These are phyloP conservation scores for Solea solea DNA, from an alignment of 2,113 vertebrate species.

Conservation along the genomic window DNA sequence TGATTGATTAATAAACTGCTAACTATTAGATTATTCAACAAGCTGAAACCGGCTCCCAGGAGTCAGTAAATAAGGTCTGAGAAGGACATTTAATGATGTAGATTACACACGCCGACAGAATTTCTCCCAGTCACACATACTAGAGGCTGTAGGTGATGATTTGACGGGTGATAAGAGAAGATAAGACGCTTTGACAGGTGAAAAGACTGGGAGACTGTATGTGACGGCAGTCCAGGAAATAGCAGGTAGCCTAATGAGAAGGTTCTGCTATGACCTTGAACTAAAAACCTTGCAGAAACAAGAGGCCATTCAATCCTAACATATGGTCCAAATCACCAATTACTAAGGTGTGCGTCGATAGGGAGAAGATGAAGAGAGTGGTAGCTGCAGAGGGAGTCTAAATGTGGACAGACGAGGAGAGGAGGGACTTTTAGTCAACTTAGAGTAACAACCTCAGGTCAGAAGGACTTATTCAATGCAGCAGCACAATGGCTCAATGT, in stretches of 20 bases:
- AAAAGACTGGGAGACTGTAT: slow-evolving; percentile 39
- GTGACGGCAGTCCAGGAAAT: slow-evolving; percentile 19
- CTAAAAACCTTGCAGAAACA: slow-evolving; percentile 44
- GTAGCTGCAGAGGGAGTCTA: slow-evolving; percentile 32
- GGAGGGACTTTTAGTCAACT: slow-evolving; percentile 39
- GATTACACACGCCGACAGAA: slow-evolving; percentile 71
- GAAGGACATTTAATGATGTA: slow-evolving; percentile 67
- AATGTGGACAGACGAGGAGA: slow-evolving; percentile 49
- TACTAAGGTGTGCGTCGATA: slow-evolving; percentile 63
- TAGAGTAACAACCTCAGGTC: slow-evolving; percentile 42
- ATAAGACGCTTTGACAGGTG: slow-evolving; percentile 5
- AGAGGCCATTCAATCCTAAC: slow-evolving; percentile 60
- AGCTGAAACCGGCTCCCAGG: slow-evolving; percentile 5
- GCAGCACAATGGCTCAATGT: slow-evolving; percentile 18
- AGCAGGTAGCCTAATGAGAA: slow-evolving; percentile 45
- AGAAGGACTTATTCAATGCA: slow-evolving; percentile 18
- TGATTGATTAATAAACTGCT: too few relatives aligned
- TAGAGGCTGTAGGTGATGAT: slow-evolving; percentile 12
- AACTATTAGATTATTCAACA: too few relatives aligned
- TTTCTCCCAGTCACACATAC: slow-evolving; percentile 3
- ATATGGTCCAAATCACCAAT: slow-evolving; percentile 74
- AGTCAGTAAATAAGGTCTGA: slow-evolving; percentile 71
- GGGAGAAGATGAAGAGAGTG: slow-evolving; percentile 52
- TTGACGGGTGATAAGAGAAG: slow-evolving; percentile 27
- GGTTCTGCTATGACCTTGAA: slow-evolving; percentile 39